Evolutionary conservation across 23 tunicate species (phyloP), one percentile per base, ranked within the genome.

Genomic region (Halocynthia aurantium): DNA sequence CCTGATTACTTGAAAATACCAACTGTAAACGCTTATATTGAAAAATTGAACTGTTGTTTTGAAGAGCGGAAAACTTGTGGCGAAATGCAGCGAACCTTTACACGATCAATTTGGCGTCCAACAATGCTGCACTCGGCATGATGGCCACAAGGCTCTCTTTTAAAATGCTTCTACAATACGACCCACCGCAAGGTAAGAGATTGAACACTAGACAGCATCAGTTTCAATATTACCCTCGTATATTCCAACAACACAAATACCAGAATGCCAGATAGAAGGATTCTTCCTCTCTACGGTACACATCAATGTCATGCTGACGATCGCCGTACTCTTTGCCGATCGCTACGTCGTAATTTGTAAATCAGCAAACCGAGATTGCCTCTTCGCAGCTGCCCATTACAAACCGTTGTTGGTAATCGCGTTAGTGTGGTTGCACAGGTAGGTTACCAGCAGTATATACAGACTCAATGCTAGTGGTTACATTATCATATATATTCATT

Each of bases 241-340:
- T 31, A 31, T 31, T 31, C 44, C 44, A 31, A 31, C 4, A 31
- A 31, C 44, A 44, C 75, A 53, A 74, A 64, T 74, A 65, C 62
- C 55, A 50, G n/a, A 53, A 13, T 84, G 87, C 57, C 68, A 55
- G 52, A 75, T 70, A 40, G 74, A 84, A 22, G 87, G 87, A 15
- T 84, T 84, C 57, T 31, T 76, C 4, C 72, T 84, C 8, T 66
- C 77, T 8, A 51, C 65, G 50, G 61, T 84, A 10, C 87, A 84
- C 50, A 84, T 84, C 13, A 63, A 70, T 22, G 81, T 84, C 6
- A 84, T 84, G 60, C 19, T 77, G 66, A 84, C 87, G 52, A 84
- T 84, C 66, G 69, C 76, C 15, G 80, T 68, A 22, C 65, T 84
- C 77, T 62, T 84, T 1, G 82, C 78, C 51, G 87, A 84, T 13